These are phyloP conservation scores for Diabrotica balteata DNA, from an alignment of 2,888 invertebrate species.

Conservation along the genomic window DNA sequence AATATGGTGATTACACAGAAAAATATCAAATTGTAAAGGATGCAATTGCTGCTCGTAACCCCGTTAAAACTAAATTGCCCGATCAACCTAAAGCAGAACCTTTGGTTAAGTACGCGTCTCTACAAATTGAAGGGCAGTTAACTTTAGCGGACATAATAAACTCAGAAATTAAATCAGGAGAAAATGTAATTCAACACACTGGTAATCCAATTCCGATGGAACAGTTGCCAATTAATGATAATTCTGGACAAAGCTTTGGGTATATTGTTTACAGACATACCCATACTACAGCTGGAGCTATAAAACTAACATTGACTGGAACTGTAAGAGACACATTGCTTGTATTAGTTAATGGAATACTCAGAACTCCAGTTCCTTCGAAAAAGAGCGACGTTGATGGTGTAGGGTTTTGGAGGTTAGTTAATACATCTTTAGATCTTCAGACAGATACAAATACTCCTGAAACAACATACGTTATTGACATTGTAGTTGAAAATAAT, in stretches of 20 bases:
- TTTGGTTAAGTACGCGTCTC: conserved; percentile 11
- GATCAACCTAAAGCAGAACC: conserved; percentile 12
- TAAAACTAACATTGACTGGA: conserved; percentile 53
- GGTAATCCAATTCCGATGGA: conserved; percentile 50
- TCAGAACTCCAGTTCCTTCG: conserved; percentile 52
- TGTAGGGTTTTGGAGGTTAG: conserved; percentile 60
- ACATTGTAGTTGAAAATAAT: conserved; percentile 74
- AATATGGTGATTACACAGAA: conserved; percentile 86
- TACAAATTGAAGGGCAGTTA: conserved; percentile 24
- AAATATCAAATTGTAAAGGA: conserved; percentile 74
- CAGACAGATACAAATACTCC: conserved; percentile 45
- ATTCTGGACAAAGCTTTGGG: conserved; percentile 65
- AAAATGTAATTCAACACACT: conserved; percentile 24
- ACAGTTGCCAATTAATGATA: conserved; percentile 53
- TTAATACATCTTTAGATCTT: conserved; percentile 44
- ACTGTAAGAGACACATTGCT: conserved; percentile 62
- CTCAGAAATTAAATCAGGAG: conserved; percentile 17
- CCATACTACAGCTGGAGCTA: conserved; percentile 42
- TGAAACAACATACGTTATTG: conserved; percentile 43
- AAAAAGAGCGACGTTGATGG: conserved; percentile 47
- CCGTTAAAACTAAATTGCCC: conserved; percentile 23
- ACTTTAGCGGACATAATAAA: conserved; percentile 23
- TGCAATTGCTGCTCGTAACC: conserved; percentile 53
- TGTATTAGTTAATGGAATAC: conserved; percentile 60
- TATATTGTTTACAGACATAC: conserved; percentile 62